Percentiles rank a stretch among this genome's conserved stretches.
phyloP scores from a whole-genome alignment of 2,113 vertebrate species.

The Catagonus wagneri region DNA sequence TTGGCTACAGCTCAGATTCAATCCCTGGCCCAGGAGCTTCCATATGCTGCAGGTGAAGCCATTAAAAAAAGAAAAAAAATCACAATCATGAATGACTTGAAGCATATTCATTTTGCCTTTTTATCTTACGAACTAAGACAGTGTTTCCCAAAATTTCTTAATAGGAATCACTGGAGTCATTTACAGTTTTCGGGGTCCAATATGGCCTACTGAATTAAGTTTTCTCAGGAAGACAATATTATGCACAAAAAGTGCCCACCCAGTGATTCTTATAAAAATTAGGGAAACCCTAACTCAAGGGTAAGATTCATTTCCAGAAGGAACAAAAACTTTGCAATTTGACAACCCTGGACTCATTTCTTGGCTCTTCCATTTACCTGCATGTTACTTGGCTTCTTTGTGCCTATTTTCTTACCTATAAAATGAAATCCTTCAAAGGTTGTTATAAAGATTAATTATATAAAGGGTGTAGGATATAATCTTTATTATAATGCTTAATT shows the following conservation, averaged over 20 bases:
- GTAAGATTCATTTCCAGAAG: slow-evolving; percentile 5
- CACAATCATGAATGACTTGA: background rate
- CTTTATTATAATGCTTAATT: slow-evolving; percentile 56
- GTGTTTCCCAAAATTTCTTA: slow-evolving; percentile 11
- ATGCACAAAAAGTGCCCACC: background rate
- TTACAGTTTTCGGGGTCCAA: background rate
- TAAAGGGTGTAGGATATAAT: background rate
- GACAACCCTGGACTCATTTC: background rate
- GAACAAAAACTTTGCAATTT: background rate
- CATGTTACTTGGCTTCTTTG: background rate
- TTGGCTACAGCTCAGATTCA: no score
- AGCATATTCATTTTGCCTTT: background rate
- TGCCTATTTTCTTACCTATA: background rate
- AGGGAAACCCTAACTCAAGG: background rate
- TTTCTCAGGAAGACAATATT: background rate
- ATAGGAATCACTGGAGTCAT: background rate
- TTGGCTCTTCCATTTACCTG: slow-evolving; percentile 26
- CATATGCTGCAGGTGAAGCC: no score
- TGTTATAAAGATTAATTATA: slow-evolving; percentile 2
- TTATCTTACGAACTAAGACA: slow-evolving; percentile 29
- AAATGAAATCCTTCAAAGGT: background rate
- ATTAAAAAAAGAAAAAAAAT: background rate
- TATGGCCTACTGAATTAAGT: background rate
- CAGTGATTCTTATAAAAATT: slow-evolving; percentile 14
- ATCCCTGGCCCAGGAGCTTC: no score